A percentile compares a stretch with the other conserved stretches of the same genome.
These are phyloP conservation scores for Platerodrilus igneus DNA, from an alignment of 2,888 invertebrate species.

Conservation along the genomic window DNA sequence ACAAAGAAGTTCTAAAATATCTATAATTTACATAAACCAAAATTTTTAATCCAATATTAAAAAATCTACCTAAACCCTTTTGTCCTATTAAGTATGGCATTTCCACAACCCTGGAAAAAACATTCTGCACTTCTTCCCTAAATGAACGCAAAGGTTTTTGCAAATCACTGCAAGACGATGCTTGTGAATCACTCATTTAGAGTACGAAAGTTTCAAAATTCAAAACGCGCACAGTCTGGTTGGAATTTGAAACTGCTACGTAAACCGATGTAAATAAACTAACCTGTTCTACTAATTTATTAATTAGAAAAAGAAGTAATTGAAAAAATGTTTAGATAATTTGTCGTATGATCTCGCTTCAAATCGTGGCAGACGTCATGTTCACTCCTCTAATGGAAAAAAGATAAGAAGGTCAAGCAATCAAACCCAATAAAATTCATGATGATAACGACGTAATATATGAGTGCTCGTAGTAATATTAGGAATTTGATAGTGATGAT, in stretches of 20 bases:
- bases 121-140: constrained; percentile 3
- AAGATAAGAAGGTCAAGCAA: constrained; percentile 16
- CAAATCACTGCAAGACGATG: neutral
- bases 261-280: constrained; percentile 12
- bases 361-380: constrained; percentile 11
- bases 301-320: constrained; percentile 7
- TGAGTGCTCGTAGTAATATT: no score
- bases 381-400: constrained; percentile 9
- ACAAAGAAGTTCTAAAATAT: constrained; percentile 2
- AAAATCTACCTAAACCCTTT: constrained; percentile 5
- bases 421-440: constrained; percentile 7
- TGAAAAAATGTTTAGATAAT: constrained; percentile 12
- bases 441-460: constrained; percentile 6
- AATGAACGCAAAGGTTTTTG: constrained; percentile 1
- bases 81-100: constrained; percentile 4
- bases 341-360: constrained; percentile 10
- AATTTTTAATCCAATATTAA: neutral
- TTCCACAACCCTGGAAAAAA: constrained; percentile 7
- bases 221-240: no score
- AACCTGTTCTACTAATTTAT: constrained; percentile 10
- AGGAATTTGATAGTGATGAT: no score
- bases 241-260: no score
- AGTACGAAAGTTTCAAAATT: no score
- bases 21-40: neutral
- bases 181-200: neutral